Evolutionary conservation across 2,797 vertebrate species (phyloP).

Genomic region (Hapalemur alaotrensis): DNA sequence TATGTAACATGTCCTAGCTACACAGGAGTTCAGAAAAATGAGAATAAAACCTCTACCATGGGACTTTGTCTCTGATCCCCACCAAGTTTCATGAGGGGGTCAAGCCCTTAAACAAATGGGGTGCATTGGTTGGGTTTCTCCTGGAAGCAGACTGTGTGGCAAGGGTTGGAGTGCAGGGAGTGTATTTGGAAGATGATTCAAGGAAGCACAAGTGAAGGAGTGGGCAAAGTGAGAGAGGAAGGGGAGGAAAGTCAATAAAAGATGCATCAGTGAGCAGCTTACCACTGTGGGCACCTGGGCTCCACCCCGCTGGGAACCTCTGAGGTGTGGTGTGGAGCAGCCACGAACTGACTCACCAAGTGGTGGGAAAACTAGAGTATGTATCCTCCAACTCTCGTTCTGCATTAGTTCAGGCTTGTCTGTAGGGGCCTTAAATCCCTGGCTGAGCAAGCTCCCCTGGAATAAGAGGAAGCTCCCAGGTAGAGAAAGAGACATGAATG

Average conservation of each 20-base stretch:
- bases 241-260: neutral
- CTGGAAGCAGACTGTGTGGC: neutral
- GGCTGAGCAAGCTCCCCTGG: neutral
- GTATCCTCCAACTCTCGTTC: accelerated
- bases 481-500: neutral
- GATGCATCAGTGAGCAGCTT: accelerated
- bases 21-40: neutral
- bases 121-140: neutral
- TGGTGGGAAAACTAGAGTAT: neutral
- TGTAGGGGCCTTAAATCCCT: neutral
- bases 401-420: neutral
- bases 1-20: neutral
- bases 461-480: neutral
- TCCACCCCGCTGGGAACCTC: accelerated
- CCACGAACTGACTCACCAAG: accelerated
- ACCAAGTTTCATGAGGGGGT: neutral
- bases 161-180: neutral
- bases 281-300: neutral
- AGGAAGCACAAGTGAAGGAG: neutral
- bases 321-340: neutral
- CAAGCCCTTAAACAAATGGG: neutral
- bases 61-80: neutral
- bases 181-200: neutral
- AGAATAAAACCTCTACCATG: neutral
- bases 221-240: neutral